Evolutionary conservation across 92 coral and sea anemone genomes (phyloP), one percentile per base, ranked within the genome.

Genomic region (Parazoanthus atlanticus): DNA sequence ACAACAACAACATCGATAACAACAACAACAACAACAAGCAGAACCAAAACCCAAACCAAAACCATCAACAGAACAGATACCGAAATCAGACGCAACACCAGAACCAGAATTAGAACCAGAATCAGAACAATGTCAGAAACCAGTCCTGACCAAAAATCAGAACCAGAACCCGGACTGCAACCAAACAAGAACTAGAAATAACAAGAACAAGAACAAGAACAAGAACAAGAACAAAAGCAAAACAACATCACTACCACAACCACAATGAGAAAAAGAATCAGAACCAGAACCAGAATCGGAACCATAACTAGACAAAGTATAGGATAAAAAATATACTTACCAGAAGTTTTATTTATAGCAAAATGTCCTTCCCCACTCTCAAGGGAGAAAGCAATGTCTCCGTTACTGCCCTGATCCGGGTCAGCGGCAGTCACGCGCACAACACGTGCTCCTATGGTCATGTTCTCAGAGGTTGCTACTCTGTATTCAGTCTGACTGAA

Each of bases 361-460:
- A 96, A 96, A 64, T 88, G 90, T 72, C 96, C 98, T 61, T 91
- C 89, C 43, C 95, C 96, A 34, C 96, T 94, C 86, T 90, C 88
- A 86, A 96, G 90, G 33, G 95, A 64, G 81, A 89, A 96, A 17
- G 90, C 93, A 72, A 96, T 74, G 81, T 95, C 99, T 30, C 94
- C 92, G 90, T 96, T 96, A 32, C 96, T 90, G 54, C 99, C 99
- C 58, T 94, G 86, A 83, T 96, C 99, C 0, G 93, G 94, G 81
- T 96, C 99, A 88, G 90, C 72, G 32, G 99, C 99, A 26, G 95
- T 81, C 36, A 96, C 99, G 65, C 90, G 95, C 58, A 92, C 72
- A 49, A 96, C 88, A 17, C 78, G 78, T 64, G 93, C 81, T n/a
- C 97, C 96, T 8, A 86, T 84, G 3, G 99, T 96, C 43, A 84